Conservation (phyloP, 1,140 invertebrate genomes). For the Pachypeltis micranthus region DNA sequence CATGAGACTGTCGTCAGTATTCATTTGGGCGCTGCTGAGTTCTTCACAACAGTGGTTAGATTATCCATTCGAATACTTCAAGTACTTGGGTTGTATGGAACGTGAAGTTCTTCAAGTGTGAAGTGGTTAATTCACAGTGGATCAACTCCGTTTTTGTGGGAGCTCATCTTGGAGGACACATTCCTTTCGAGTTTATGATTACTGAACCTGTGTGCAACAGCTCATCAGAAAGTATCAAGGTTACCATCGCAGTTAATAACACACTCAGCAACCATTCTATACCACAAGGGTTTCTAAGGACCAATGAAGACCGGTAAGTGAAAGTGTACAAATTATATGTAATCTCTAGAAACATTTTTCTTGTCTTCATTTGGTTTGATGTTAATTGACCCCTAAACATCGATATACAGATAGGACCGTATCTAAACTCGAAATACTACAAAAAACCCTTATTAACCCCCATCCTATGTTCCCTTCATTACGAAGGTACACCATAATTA, state of each 20-base stretch:
- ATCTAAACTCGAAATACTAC: too few species aligned
- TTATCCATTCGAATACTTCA: background rate
- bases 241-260: conserved; percentile 55
- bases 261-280: conserved; percentile 41
- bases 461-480: too few species aligned
- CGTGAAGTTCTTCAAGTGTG: background rate
- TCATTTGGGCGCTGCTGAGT: conserved; percentile 43
- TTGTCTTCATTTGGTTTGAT: too few species aligned
- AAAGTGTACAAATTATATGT: too few species aligned
- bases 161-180: conserved; percentile 47
- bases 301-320: conserved; percentile 13
- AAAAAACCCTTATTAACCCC: too few species aligned
- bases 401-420: too few species aligned
- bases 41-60: conserved; percentile 39
- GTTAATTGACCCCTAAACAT: too few species aligned
- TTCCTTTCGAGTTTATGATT: conserved; percentile 49
- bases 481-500: too few species aligned
- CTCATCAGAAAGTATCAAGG: conserved; percentile 35
- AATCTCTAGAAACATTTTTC: too few species aligned
- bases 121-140: conserved; percentile 36
- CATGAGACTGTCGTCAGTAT: conserved; percentile 33
- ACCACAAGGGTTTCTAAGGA: conserved; percentile 35
- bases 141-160: conserved; percentile 42
- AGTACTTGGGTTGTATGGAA: background rate
- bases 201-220: conserved; percentile 28